Conservation (phyloP, 1,140 invertebrate species). For the Pseudoatta argentina region DNA sequence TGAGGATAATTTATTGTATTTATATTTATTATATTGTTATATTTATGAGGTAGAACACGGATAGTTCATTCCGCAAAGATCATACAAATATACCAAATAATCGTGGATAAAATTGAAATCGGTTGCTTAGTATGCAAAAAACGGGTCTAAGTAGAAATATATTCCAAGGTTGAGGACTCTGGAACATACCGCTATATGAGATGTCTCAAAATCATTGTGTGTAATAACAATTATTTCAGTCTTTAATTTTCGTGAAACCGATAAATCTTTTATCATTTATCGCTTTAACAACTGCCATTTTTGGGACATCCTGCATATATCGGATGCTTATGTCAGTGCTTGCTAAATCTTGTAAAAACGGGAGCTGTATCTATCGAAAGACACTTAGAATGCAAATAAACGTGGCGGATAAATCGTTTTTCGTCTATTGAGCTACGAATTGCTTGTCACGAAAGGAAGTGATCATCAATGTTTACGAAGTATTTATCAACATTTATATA, state of each 20-base stretch:
- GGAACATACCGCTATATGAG: constrained; percentile 52
- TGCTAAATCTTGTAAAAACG: constrained; percentile 41
- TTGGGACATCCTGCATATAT: constrained; percentile 38
- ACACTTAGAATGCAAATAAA: constrained; percentile 47
- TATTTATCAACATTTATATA: background rate
- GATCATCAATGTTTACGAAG: constrained; percentile 29
- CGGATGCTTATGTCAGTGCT: constrained; percentile 39
- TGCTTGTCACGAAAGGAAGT: constrained; percentile 26
- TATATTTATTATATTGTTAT: no score
- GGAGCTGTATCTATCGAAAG: constrained; percentile 34
- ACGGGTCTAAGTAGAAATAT: constrained; percentile 45
- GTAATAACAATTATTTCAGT: background rate
- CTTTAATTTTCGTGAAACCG: background rate
- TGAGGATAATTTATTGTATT: no score
- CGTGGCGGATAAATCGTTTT: constrained; percentile 23
- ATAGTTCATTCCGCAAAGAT: constrained; percentile 41
- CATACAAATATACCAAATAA: constrained; percentile 65
- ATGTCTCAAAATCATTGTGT: constrained; percentile 13
- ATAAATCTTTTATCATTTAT: background rate
- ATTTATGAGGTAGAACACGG: constrained; percentile 36
- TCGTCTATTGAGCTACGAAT: constrained; percentile 29
- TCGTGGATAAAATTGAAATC: constrained; percentile 57
- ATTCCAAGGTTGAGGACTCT: constrained; percentile 34
- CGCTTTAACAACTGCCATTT: background rate
- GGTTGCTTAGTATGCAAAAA: constrained; percentile 63